A percentile compares a stretch with the other conserved stretches of the same genome.
Evolutionary conservation across 2,113 vertebrate species (phyloP).

Genomic region (Paracanthobrama guichenoti): DNA sequence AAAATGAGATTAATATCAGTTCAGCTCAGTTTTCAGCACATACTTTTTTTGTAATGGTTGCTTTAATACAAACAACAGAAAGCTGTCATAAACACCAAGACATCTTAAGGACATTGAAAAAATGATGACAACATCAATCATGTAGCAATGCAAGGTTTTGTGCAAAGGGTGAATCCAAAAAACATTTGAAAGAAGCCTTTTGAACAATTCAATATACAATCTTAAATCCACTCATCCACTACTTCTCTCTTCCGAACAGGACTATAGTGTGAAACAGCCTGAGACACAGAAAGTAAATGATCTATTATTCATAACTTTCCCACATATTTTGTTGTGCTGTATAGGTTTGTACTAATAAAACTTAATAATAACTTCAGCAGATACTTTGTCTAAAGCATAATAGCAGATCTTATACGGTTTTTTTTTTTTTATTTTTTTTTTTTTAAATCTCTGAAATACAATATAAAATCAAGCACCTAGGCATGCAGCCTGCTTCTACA

Average conservation of each 20-base stretch:
- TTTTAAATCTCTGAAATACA: too few relatives aligned
- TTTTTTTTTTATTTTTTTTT: too few relatives aligned
- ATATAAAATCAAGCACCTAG: too few relatives aligned
- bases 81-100: neutral
- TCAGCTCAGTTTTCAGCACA: neutral
- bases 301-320: neutral
- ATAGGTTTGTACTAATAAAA: neutral
- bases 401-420: neutral
- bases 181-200: neutral
- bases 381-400: neutral
- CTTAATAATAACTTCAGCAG: neutral
- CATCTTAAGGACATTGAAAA: neutral
- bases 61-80: slow-evolving; percentile 13
- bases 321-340: neutral
- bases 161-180: neutral
- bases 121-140: neutral
- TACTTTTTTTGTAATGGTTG: neutral
- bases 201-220: neutral
- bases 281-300: neutral
- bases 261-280: neutral
- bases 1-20: slow-evolving; percentile 3
- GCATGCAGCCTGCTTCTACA: too few relatives aligned
- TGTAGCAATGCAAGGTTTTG: neutral
- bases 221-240: neutral
- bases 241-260: neutral